Percentiles rank a stretch among this genome's conserved stretches.
phyloP scores from a whole-genome alignment of 2,888 invertebrate species.

The Sabellastarte sp. region DNA sequence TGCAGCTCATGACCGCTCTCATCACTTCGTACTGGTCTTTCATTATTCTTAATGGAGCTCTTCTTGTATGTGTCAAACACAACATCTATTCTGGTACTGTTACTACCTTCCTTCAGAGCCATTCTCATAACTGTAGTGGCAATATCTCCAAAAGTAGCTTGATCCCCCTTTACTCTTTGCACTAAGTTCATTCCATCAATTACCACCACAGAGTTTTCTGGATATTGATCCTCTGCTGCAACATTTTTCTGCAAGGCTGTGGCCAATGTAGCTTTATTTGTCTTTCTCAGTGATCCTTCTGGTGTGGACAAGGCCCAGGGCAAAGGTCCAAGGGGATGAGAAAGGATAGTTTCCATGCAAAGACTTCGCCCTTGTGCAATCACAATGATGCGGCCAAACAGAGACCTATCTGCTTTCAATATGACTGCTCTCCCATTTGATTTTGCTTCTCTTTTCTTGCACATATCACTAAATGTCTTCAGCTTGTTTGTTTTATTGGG shows the following conservation, averaged over 20 bases:
- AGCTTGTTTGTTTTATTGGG: conserved; percentile 20
- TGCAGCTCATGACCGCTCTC: conserved; percentile 4
- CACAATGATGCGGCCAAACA: conserved; percentile 9
- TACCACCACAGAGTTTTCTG: conserved; percentile 11
- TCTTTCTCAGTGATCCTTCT: too few species aligned
- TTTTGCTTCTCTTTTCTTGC: conserved; percentile 8
- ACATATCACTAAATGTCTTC: conserved; percentile 16
- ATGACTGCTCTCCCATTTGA: conserved; percentile 7
- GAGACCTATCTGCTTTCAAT: conserved; percentile 4
- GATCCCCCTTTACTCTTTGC: conserved; percentile 15
- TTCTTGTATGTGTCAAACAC: conserved; percentile 23
- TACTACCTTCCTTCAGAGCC: conserved; percentile 8
- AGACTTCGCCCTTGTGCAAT: conserved; percentile 8
- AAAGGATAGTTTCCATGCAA: too few species aligned
- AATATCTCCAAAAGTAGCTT: conserved; percentile 14
- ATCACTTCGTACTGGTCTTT: conserved; percentile 19
- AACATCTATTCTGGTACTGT: conserved; percentile 13
- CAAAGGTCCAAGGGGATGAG: too few species aligned
- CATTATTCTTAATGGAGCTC: conserved; percentile 23
- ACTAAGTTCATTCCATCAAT: too few species aligned
- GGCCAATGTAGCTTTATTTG: too few species aligned
- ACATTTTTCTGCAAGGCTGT: conserved; percentile 14
- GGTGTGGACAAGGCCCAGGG: conserved; percentile 18
- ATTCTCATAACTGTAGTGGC: conserved; percentile 7
- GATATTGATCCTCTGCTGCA: conserved; percentile 10